Conservation (phyloP, 2,113 vertebrate genomes). For the Corynorhinus townsendii region DNA sequence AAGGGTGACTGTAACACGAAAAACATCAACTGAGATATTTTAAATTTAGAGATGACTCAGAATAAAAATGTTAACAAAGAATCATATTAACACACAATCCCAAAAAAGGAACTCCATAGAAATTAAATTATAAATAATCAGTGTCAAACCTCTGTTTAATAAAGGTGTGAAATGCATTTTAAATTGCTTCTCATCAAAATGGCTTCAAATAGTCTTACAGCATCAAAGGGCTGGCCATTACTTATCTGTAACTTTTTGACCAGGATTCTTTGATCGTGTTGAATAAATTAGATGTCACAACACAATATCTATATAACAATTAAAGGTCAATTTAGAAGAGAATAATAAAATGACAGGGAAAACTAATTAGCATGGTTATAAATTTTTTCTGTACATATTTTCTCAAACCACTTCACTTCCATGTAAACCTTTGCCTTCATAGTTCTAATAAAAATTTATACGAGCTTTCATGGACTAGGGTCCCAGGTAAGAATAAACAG, state of each 20-base stretch:
- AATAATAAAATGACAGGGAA: neutral
- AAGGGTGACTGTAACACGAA: neutral
- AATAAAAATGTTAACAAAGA: neutral
- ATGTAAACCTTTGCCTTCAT: neutral
- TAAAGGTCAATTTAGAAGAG: slow-evolving; percentile 38
- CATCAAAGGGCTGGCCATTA: neutral
- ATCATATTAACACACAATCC: neutral
- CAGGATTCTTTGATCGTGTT: neutral
- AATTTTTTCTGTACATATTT: neutral
- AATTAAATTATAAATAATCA: neutral
- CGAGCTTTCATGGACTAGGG: neutral
- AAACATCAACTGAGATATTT: neutral
- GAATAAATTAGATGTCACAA: neutral
- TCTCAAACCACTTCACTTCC: neutral
- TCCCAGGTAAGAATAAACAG: neutral
- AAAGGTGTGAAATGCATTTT: neutral
- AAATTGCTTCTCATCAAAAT: neutral
- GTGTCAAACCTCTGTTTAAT: neutral
- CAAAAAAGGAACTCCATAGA: neutral
- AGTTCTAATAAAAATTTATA: neutral
- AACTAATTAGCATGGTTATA: neutral
- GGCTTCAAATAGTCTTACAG: neutral
- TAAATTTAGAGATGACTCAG: neutral
- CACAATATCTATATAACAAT: neutral
- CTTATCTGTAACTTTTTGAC: neutral